Conservation (phyloP, 53 echinoderm and acorn worm genomes). For the Holothuria leucospilota region DNA sequence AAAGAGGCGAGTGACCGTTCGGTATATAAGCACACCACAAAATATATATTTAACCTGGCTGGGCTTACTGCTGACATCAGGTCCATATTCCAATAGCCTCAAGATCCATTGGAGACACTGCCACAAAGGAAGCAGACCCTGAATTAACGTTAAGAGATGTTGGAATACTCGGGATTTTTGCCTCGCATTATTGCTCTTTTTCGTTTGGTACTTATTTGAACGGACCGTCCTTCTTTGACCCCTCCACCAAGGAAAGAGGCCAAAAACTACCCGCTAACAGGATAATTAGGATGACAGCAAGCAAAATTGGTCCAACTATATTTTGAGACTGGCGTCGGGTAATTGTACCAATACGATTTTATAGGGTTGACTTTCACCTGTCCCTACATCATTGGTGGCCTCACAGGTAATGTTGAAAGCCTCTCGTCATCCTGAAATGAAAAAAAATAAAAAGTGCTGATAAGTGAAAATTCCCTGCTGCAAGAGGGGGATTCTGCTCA, state of each 20-base stretch:
- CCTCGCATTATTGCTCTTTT: constrained; percentile 18
- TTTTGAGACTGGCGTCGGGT: constrained; percentile 57
- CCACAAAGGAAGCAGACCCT: constrained; percentile 35
- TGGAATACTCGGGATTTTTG: constrained; percentile 37
- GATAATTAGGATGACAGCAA: constrained; percentile 60
- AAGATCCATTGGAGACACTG: constrained; percentile 64
- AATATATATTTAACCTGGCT: background rate
- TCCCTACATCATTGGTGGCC: constrained; percentile 60
- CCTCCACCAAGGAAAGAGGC: constrained; percentile 66
- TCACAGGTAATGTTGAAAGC: constrained; percentile 53
- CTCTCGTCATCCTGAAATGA: constrained; percentile 37
- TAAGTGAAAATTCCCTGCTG: too few species aligned
- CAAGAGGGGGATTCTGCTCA: too few species aligned
- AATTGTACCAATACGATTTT: constrained; percentile 29
- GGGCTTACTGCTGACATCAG: constrained; percentile 33
- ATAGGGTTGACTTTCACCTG: background rate
- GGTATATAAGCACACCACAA: too few species aligned
- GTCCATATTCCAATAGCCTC: constrained; percentile 77
- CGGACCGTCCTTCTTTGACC: constrained; percentile 61
- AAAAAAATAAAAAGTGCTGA: too few species aligned
- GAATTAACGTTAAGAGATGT: background rate
- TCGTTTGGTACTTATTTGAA: constrained; percentile 57
- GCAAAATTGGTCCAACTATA: constrained; percentile 63
- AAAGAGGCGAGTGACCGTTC: too few species aligned
- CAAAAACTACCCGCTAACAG: constrained; percentile 53